These are phyloP conservation scores for Coccyzus lansbergi DNA, from an alignment of 2,797 vertebrate species.

Conservation along the genomic window DNA sequence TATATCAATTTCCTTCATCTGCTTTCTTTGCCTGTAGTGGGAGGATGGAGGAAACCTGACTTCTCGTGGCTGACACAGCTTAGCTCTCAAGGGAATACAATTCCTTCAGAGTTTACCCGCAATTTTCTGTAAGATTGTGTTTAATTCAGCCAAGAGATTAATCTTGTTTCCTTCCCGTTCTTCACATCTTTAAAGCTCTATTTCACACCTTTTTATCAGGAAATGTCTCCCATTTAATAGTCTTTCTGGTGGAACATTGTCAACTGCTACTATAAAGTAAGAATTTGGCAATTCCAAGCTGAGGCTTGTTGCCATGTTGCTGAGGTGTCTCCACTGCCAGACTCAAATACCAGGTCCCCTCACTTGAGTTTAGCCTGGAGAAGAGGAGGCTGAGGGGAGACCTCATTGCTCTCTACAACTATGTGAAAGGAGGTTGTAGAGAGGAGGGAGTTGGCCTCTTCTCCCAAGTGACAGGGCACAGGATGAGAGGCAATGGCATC, in stretches of 20 bases:
- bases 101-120: neutral
- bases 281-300: neutral
- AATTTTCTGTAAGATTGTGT: neutral
- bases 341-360: neutral
- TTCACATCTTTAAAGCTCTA: neutral
- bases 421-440: too few relatives aligned
- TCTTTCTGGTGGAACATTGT: neutral
- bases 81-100: neutral
- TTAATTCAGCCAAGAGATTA: neutral
- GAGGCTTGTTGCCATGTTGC: neutral
- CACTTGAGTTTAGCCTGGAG: too few relatives aligned
- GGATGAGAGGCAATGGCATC: too few relatives aligned
- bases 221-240: neutral
- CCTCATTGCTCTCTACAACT: too few relatives aligned
- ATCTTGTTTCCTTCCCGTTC: neutral
- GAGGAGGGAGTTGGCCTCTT: too few relatives aligned
- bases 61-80: neutral
- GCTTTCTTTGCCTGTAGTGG: neutral
- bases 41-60: neutral
- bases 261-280: neutral
- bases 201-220: neutral
- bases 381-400: too few relatives aligned
- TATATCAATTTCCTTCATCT: neutral
- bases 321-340: accelerated
- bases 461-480: too few relatives aligned